Evolutionary conservation across 2,888 invertebrate genomes (phyloP), one percentile per base, ranked within the genome.

Genomic region (Luperina testacea): DNA sequence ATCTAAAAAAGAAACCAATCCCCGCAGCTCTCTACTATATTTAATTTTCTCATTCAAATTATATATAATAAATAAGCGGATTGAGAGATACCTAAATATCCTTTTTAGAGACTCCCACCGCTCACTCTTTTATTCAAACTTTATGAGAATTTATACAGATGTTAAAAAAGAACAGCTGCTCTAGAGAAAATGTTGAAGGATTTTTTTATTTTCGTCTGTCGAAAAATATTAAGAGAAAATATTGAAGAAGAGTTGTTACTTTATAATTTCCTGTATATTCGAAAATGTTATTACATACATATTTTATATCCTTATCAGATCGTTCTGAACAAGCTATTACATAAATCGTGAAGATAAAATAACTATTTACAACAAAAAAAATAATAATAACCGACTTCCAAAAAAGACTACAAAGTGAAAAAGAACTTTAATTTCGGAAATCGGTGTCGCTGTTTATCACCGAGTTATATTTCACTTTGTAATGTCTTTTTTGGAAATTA

Each of bases 1-100:
- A 11, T 32, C 15, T 53, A 17, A 27, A 17, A 64, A 42, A 9
- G 0, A 27, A 53, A 61, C 32, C 32, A 59, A 74, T 2, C 3
- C 6, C 0, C 15, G n/a, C 3, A 51, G n/a, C 15, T 45, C 24
- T 32, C 2, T 20, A 61, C 20, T n/a, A n/a, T 38, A 61, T 17
- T 32, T 38, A 65, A 65, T 79, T 53, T 48, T 48, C 2, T 74
- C 15, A n/a, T n/a, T n/a, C n/a, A n/a, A n/a, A n/a, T n/a, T n/a
- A n/a, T n/a, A n/a, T n/a, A n/a, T n/a, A n/a, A n/a, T 70, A 80
- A 75, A 71, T 70, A 85, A 70, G 61, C 59, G 42, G 53, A 72
- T 85, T 72, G 64, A 17, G 38, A 32, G 4, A 48, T 59, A 63
- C 15, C 24, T 27, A 68, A 57, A 38, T 53, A 75, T 32, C 20